These are phyloP conservation scores for Colius striatus DNA, from an alignment of 2,113 vertebrate genomes.

Conservation along the genomic window DNA sequence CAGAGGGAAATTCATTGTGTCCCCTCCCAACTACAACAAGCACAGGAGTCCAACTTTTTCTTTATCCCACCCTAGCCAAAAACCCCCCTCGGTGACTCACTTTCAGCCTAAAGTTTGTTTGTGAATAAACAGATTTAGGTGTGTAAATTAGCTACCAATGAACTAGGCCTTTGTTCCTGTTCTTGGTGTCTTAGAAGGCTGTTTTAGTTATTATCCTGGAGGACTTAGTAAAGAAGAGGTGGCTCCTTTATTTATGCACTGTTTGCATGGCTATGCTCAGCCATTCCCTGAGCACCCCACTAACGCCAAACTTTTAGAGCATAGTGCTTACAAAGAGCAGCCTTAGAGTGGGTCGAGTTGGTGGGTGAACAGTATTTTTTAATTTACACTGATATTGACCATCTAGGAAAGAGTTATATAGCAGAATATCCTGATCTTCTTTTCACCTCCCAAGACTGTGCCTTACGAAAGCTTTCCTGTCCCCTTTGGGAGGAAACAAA, in stretches of 20 bases:
- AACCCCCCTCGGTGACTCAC: neutral
- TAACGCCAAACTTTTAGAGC: neutral
- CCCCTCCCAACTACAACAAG: neutral
- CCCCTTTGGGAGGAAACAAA: neutral
- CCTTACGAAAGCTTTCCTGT: neutral
- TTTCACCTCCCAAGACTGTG: neutral
- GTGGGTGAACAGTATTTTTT: neutral
- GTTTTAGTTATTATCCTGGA: neutral
- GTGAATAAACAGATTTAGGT: neutral
- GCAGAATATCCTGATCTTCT: neutral
- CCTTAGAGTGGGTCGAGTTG: neutral
- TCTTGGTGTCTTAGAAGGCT: neutral
- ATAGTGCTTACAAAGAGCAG: neutral
- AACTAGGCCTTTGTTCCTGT: neutral
- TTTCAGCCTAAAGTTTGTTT: neutral
- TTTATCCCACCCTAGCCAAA: neutral
- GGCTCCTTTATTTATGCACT: neutral
- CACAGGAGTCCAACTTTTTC: neutral
- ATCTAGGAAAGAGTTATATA: neutral
- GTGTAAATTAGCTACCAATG: neutral
- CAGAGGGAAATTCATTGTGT: neutral
- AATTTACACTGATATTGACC: neutral
- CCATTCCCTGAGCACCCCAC: neutral
- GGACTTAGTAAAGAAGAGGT: neutral
- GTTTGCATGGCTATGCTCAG: neutral